These are phyloP conservation scores for Dinocampus coccinellae DNA, from an alignment of 2,888 invertebrate genomes.

Conservation along the genomic window DNA sequence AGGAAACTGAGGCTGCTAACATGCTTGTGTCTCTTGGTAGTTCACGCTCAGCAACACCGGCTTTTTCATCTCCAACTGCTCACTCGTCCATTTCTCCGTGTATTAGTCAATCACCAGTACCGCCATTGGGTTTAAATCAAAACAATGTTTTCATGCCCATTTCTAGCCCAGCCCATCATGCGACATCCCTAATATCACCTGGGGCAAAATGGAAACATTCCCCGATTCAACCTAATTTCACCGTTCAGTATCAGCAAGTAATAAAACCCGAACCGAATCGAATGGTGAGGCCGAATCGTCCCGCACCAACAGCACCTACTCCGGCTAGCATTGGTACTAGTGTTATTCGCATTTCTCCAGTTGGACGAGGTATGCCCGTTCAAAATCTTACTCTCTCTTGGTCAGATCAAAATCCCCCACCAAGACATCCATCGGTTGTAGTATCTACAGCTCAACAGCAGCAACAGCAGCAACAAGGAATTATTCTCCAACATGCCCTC, in stretches of 20 bases:
- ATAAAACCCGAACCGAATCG: slow-evolving; percentile 76
- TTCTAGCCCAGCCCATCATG: slow-evolving; percentile 75
- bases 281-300: slow-evolving; percentile 75
- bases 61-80: slow-evolving; percentile 84
- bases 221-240: slow-evolving; percentile 69
- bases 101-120: slow-evolving; percentile 78
- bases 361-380: slow-evolving; percentile 62
- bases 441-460: slow-evolving; percentile 64
- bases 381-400: slow-evolving; percentile 58
- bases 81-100: slow-evolving; percentile 77
- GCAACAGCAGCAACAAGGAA: slow-evolving; percentile 62
- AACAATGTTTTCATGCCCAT: slow-evolving; percentile 93
- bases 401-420: slow-evolving; percentile 64
- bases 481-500: slow-evolving; percentile 70
- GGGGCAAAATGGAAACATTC: slow-evolving; percentile 68
- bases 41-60: slow-evolving; percentile 93
- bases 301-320: slow-evolving; percentile 66
- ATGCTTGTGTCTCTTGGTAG: slow-evolving; percentile 94
- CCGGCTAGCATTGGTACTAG: slow-evolving; percentile 74
- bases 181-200: slow-evolving; percentile 60
- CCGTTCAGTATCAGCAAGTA: slow-evolving; percentile 67
- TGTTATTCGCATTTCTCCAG: slow-evolving; percentile 88
- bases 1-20: slow-evolving; percentile 96
- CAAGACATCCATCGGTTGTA: slow-evolving; percentile 65
- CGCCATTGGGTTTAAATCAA: slow-evolving; percentile 79